A percentile compares a stretch with the other conserved stretches of the same genome.
Evolutionary conservation across 1,140 invertebrate species (phyloP).

Genomic region (Diplogasteroides magnus): DNA sequence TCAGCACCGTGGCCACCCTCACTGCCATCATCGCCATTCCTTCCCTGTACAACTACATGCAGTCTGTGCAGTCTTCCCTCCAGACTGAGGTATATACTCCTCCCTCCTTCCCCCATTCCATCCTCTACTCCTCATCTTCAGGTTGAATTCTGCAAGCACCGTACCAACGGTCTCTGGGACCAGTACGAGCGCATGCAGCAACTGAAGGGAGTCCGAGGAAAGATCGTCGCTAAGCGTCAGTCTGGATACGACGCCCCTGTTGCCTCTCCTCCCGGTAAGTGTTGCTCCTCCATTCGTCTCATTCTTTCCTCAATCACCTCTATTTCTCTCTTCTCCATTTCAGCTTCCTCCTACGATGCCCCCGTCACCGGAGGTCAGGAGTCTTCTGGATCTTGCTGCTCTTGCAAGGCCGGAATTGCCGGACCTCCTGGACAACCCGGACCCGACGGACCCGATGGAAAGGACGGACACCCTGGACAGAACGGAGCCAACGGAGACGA

Average conservation of each 20-base stretch:
- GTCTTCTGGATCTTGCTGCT: constrained; percentile 32
- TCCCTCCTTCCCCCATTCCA: background rate
- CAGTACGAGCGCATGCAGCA: constrained; percentile 21
- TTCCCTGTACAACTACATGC: constrained; percentile 55
- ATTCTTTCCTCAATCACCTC: constrained; percentile 5
- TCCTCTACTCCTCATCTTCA: background rate
- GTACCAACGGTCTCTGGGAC: constrained; percentile 29
- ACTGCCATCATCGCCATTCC: constrained; percentile 46
- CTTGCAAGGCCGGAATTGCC: constrained; percentile 50
- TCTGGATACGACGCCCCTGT: constrained; percentile 14
- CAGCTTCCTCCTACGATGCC: constrained; percentile 15
- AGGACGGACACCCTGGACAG: constrained; percentile 34
- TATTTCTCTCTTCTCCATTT: constrained; percentile 11
- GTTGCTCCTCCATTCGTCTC: background rate
- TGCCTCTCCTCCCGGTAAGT: constrained; percentile 15
- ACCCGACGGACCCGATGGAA: constrained; percentile 39
- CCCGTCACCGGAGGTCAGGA: constrained; percentile 16
- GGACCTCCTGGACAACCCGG: constrained; percentile 43
- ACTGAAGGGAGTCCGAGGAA: background rate
- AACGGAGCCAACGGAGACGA: constrained; percentile 48
- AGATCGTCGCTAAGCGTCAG: background rate
- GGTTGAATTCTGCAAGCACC: constrained; percentile 26
- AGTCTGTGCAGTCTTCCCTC: constrained; percentile 54
- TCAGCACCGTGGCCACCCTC: constrained; percentile 24
- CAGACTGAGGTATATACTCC: constrained; percentile 9